phyloP scores from a whole-genome alignment of 2,113 vertebrate genomes.

The Cheirogaleus medius region DNA sequence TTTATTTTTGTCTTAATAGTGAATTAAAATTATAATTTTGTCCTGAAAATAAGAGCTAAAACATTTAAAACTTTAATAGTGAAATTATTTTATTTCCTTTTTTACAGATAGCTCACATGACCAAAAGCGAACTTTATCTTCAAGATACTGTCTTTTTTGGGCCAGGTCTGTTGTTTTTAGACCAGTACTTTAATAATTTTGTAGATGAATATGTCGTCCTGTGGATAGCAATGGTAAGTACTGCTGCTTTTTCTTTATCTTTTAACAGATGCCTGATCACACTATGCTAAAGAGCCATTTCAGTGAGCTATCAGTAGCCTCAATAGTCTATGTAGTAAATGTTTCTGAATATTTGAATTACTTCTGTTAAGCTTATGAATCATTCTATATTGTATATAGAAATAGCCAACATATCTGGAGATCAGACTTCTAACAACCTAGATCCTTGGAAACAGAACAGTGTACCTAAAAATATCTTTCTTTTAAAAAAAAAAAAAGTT shows the following conservation, averaged over 20 bases:
- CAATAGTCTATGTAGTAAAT: background rate
- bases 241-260: slow-evolving; percentile 22
- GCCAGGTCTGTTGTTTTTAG: slow-evolving; percentile 95
- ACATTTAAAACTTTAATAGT: slow-evolving; percentile 52
- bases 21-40: slow-evolving; percentile 25
- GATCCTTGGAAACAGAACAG: background rate
- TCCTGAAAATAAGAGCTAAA: slow-evolving; percentile 50
- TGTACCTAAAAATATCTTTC: background rate
- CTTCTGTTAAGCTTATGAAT: slow-evolving; percentile 4
- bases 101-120: slow-evolving; percentile 96
- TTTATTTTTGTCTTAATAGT: slow-evolving; percentile 19
- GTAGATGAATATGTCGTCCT: slow-evolving; percentile 94
- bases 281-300: slow-evolving; percentile 13
- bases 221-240: slow-evolving; percentile 94
- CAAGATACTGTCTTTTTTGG: slow-evolving; percentile 95
- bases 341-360: slow-evolving; percentile 50
- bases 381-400: background rate
- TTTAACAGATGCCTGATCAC: slow-evolving; percentile 11
- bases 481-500: background rate
- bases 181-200: slow-evolving; percentile 98
- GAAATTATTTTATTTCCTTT: slow-evolving; percentile 58
- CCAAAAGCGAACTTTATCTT: slow-evolving; percentile 95
- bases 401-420: background rate
- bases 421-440: background rate
- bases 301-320: slow-evolving; percentile 41